A percentile compares a stretch with the other conserved stretches of the same genome.
Evolutionary conservation across 1,140 invertebrate species (phyloP).

Genomic region (Atta colombica): DNA sequence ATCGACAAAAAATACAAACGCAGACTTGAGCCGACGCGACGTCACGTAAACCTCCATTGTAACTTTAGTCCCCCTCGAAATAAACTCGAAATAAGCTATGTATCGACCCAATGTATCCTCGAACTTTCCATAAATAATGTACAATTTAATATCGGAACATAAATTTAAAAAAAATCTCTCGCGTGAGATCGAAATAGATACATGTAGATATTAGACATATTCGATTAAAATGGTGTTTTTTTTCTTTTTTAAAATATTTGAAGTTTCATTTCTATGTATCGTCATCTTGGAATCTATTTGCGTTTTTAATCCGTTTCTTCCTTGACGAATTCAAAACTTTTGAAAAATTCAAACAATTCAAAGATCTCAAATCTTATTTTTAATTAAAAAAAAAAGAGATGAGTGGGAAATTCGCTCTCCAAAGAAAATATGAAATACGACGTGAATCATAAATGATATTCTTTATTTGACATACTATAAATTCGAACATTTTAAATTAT

Average conservation of each 20-base stretch:
- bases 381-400: neutral
- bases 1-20: conserved; percentile 6
- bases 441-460: neutral
- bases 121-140: neutral
- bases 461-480: conserved; percentile 9
- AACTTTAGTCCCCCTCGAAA: neutral
- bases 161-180: neutral
- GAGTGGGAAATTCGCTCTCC: neutral
- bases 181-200: neutral
- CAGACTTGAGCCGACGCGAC: neutral
- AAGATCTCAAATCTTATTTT: neutral
- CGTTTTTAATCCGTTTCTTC: neutral
- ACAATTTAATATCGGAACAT: neutral
- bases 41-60: neutral
- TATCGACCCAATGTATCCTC: neutral
- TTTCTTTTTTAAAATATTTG: neutral
- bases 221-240: neutral
- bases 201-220: neutral
- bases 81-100: conserved; percentile 25
- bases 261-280: neutral
- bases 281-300: neutral
- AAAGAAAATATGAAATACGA: neutral
- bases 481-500: conserved; percentile 7
- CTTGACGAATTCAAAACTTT: neutral
- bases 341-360: neutral